These are phyloP conservation scores for Oxyura jamaicensis DNA, from an alignment of 2,113 vertebrate genomes.

Conservation along the genomic window DNA sequence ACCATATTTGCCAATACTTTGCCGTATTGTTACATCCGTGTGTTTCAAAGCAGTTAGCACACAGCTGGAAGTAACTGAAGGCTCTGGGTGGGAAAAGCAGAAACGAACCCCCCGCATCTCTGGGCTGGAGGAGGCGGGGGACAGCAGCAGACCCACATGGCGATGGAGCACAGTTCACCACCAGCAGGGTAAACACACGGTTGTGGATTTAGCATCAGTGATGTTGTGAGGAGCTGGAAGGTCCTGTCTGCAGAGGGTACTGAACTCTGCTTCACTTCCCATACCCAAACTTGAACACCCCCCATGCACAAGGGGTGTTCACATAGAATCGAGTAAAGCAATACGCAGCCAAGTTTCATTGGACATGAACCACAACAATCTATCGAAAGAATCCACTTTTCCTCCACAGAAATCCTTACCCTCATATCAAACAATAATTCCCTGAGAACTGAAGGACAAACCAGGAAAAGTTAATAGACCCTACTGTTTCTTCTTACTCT, in stretches of 20 bases:
- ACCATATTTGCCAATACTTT: background rate
- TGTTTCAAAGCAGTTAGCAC: background rate
- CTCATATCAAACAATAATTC: background rate
- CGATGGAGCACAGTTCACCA: no score
- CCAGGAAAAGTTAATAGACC: no score
- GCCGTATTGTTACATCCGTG: background rate
- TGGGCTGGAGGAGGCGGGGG: background rate
- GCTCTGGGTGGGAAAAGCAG: background rate
- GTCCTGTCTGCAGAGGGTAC: background rate
- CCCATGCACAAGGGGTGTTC: no score
- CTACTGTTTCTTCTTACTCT: background rate
- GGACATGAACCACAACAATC: no score
- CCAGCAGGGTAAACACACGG: accelerated
- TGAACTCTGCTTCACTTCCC: background rate
- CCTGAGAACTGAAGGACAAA: background rate
- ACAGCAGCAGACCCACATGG: background rate
- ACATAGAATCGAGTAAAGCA: no score
- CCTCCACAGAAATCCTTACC: background rate
- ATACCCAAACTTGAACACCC: background rate
- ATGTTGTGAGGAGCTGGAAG: background rate
- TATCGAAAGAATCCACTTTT: background rate
- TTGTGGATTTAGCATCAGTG: background rate
- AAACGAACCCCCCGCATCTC: background rate
- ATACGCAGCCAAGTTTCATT: background rate
- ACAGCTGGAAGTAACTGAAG: background rate